Base-by-base conservation (phyloP, 2,113 vertebrate genomes). In the Camelus bactrianus region DNA sequence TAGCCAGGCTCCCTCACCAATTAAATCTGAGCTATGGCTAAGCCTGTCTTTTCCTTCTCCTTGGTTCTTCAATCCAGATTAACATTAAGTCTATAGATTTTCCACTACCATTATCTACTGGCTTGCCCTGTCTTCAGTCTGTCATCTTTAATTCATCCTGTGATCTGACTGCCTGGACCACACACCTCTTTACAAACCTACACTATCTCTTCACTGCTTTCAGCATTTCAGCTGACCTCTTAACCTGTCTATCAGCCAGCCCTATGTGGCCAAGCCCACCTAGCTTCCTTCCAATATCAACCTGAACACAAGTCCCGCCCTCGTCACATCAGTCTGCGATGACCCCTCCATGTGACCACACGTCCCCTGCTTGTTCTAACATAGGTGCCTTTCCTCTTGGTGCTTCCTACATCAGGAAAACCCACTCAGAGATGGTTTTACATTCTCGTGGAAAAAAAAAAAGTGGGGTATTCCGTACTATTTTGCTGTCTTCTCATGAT, bases 321-420 rank as follows among this genome's bases (percentile, higher is more conserved):
- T 32, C n/a, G 32, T 26, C n/a, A 24, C 13, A 0, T 2, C 4
- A 0, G 9, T 32, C 22, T 20, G 69, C 62, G 35, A 1, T 0
- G 10, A 6, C 17, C 16, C 2, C 85, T 52, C 42, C 2, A 0
- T 8, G 17, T 1, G 0, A 17, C 15, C 46, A 14, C 30, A 48
- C 6, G 1, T 2, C 14, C 46, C 48, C 9, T 64, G 30, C 54
- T 56, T 81, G 7, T 30, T 52, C 28, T 30, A 76, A 64, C 5
- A 0, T 16, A 2, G 35, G 10, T 10, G 6, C 38, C 24, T 38
- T 56, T 67, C 35, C 20, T 73, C 64, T 15, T 16, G 9, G 32
- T 46, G 35, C 28, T 52, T 52, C 69, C 38, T 16, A 4, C 16
- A 64, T 26, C 30, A 86, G 67, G 62, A 69, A 91, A 92, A 26